Conservation (phyloP, 2,888 invertebrate species). For the Oeneis ivallda region DNA sequence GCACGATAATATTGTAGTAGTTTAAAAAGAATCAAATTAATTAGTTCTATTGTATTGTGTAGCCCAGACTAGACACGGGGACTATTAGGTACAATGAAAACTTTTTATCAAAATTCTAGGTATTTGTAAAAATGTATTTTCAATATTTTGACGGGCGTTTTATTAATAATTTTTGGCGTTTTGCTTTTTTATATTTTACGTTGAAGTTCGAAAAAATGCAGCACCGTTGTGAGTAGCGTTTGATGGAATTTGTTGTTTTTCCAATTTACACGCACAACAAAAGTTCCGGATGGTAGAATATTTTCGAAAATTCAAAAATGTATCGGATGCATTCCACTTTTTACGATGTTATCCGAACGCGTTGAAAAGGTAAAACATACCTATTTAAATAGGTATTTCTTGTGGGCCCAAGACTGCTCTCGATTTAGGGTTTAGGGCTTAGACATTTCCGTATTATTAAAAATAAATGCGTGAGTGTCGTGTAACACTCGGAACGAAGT, state of each 20-base stretch:
- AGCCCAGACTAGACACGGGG: too few species aligned
- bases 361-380: neutral
- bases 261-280: conserved; percentile 1
- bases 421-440: too few species aligned
- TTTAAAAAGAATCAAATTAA: too few species aligned
- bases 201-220: neutral
- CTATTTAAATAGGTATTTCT: too few species aligned
- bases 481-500: too few species aligned
- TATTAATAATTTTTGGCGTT: conserved; percentile 5
- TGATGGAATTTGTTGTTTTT: neutral
- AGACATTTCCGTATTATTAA: too few species aligned
- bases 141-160: neutral
- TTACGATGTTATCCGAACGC: neutral
- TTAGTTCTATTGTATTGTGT: too few species aligned
- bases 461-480: too few species aligned
- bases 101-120: neutral
- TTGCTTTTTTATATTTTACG: conserved; percentile 6
- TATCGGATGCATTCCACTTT: neutral
- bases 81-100: too few species aligned
- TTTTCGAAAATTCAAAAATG: neutral
- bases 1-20: too few species aligned
- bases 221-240: neutral
- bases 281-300: neutral
- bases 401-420: too few species aligned
- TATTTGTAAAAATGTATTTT: neutral